These are phyloP conservation scores for Archivesica marissinica DNA, from an alignment of 1,140 invertebrate genomes.

Conservation along the genomic window DNA sequence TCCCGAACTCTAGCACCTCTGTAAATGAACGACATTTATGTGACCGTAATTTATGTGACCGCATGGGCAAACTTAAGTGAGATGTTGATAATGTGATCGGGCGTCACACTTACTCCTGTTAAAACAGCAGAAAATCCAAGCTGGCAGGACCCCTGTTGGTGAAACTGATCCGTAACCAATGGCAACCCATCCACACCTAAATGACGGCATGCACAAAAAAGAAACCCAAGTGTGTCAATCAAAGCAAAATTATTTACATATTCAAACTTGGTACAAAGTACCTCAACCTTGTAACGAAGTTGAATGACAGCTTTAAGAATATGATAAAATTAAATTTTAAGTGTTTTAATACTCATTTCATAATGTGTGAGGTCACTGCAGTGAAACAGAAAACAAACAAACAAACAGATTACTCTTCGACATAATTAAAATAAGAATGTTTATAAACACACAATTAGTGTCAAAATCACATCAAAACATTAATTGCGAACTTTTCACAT, in stretches of 20 bases:
- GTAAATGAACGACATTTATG: constrained; percentile 17
- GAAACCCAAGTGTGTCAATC: constrained; percentile 19
- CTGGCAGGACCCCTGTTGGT: constrained; percentile 95
- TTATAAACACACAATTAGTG: constrained; percentile 19
- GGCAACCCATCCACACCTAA: constrained; percentile 65
- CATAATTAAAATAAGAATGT: too few species aligned
- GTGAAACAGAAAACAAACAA: too few species aligned
- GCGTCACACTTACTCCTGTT: constrained; percentile 88
- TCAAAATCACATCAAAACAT: constrained; percentile 15
- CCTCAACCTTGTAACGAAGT: too few species aligned
- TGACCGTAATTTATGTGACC: constrained; percentile 17
- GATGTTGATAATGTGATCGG: constrained; percentile 2
- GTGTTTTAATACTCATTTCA: too few species aligned
- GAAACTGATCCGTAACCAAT: constrained; percentile 85
- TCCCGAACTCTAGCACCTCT: constrained; percentile 19
- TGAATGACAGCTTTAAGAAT: too few species aligned
- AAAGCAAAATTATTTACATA: too few species aligned
- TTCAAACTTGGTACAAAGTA: too few species aligned
- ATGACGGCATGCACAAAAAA: constrained; percentile 47
- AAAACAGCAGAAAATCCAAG: constrained; percentile 94
- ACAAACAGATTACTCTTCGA: too few species aligned
- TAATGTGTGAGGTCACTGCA: too few species aligned
- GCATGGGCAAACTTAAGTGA: constrained; percentile 24
- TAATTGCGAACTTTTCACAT: constrained; percentile 11
- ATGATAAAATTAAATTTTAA: too few species aligned